These are phyloP conservation scores for Actinemys pallida DNA, from an alignment of 2,113 vertebrate species.

Conservation along the genomic window DNA sequence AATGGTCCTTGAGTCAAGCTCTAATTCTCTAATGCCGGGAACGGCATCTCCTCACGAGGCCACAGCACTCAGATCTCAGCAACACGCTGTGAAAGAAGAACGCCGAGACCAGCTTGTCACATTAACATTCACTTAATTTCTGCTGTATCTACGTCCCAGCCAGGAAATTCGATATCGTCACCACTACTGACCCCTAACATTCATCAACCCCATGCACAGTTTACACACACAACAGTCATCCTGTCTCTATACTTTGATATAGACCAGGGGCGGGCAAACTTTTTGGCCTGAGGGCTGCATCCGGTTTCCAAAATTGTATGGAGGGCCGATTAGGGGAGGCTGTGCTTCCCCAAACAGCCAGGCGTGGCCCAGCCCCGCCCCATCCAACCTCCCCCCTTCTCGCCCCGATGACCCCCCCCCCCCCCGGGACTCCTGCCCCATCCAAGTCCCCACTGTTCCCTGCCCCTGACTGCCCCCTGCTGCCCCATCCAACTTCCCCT, in stretches of 20 bases:
- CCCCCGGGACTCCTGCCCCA: too few relatives aligned
- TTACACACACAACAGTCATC: not conserved
- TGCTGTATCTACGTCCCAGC: slow-evolving; percentile 2
- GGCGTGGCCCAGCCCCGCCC: too few relatives aligned
- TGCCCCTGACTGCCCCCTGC: too few relatives aligned
- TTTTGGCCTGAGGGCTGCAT: too few relatives aligned
- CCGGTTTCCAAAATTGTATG: too few relatives aligned
- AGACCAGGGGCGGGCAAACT: accelerated
- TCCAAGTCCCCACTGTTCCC: too few relatives aligned
- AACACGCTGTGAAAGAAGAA: accelerated
- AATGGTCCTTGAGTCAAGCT: not conserved
- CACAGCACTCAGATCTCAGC: accelerated
- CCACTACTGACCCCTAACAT: slow-evolving; percentile 50
- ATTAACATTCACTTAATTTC: slow-evolving; percentile 33
- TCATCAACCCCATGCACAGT: not conserved
- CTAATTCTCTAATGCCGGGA: accelerated
- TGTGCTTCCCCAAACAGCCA: too few relatives aligned
- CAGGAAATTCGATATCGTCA: slow-evolving; percentile 42
- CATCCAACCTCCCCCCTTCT: too few relatives aligned
- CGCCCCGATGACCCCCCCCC: too few relatives aligned
- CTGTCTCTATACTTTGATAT: accelerated
- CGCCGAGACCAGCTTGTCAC: accelerated
- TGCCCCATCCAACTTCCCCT: too few relatives aligned
- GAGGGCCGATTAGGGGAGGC: too few relatives aligned
- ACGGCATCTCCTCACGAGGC: accelerated